Conservation (phyloP, 2,113 vertebrate species). For the Lucifuga dentata region DNA sequence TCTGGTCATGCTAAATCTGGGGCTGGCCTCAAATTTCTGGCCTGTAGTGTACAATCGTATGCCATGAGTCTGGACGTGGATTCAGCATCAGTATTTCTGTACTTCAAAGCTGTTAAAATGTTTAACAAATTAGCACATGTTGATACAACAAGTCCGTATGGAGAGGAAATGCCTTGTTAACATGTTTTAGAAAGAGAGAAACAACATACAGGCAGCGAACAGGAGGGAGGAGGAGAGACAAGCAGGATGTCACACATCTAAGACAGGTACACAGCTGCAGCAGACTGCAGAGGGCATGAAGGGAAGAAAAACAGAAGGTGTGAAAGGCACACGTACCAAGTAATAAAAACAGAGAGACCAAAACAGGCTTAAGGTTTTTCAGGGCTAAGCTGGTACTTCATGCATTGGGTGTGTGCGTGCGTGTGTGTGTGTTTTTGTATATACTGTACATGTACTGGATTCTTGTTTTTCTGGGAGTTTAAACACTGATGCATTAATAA, state of each 20-base stretch:
- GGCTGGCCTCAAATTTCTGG: too few relatives aligned
- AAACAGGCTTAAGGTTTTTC: conserved; percentile 57
- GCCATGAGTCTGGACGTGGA: too few relatives aligned
- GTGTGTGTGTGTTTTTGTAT: conserved; percentile 18
- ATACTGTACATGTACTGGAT: conserved; percentile 9
- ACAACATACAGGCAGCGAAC: conserved; percentile 80
- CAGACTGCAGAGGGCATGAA: conserved; percentile 76
- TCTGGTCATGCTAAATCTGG: too few relatives aligned
- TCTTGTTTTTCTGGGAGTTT: background rate
- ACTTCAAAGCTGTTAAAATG: conserved; percentile 13
- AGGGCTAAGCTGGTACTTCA: conserved; percentile 33
- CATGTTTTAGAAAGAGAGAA: conserved; percentile 39
- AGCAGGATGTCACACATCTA: conserved; percentile 83
- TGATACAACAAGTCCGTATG: conserved; percentile 12
- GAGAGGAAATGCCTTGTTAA: conserved; percentile 26
- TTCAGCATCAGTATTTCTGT: conserved; percentile 19
- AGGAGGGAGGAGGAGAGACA: conserved; percentile 81
- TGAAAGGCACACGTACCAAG: conserved; percentile 70
- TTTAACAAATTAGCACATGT: conserved; percentile 23
- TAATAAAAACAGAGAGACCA: conserved; percentile 44
- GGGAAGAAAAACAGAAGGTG: conserved; percentile 68
- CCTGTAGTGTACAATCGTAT: too few relatives aligned
- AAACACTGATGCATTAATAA: conserved; percentile 39
- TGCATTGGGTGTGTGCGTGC: conserved; percentile 33
- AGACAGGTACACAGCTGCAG: conserved; percentile 83